Conservation (phyloP, 2,797 vertebrate species). For the Diglossa cyanea region DNA sequence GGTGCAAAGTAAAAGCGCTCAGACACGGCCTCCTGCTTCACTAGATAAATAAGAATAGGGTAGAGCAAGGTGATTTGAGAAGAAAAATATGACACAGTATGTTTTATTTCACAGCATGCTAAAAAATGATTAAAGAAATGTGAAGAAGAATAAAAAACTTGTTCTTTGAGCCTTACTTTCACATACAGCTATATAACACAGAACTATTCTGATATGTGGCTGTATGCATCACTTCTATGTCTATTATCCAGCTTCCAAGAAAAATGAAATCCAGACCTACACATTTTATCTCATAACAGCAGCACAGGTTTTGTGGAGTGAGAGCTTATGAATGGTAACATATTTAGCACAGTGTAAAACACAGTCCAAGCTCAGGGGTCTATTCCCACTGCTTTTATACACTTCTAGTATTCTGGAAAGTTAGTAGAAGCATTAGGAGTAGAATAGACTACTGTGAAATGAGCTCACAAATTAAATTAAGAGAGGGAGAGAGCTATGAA, state of each 20-base stretch:
- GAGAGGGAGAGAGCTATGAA: neutral
- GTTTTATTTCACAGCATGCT: constrained; percentile 41
- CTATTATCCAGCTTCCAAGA: constrained; percentile 8
- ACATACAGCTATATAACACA: neutral
- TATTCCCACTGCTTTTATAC: neutral
- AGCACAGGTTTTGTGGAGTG: neutral
- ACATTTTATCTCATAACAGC: constrained; percentile 23
- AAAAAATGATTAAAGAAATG: constrained; percentile 56
- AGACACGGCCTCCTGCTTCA: constrained; percentile 4
- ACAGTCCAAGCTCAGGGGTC: neutral
- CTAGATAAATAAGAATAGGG: constrained; percentile 24
- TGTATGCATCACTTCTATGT: neutral
- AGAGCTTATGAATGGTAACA: neutral
- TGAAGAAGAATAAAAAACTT: constrained; percentile 7
- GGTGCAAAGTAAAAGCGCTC: neutral
- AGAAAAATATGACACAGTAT: neutral
- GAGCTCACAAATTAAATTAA: constrained; percentile 21
- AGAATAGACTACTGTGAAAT: neutral
- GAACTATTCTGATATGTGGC: neutral
- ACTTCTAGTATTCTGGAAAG: neutral
- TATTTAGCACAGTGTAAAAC: constrained; percentile 30
- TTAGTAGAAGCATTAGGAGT: neutral
- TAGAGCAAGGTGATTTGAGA: neutral
- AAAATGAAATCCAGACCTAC: constrained; percentile 39
- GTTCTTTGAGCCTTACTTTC: constrained; percentile 17